Evolutionary conservation across 2,888 invertebrate species (phyloP).

Genomic region (Trissolcus brochymenae): DNA sequence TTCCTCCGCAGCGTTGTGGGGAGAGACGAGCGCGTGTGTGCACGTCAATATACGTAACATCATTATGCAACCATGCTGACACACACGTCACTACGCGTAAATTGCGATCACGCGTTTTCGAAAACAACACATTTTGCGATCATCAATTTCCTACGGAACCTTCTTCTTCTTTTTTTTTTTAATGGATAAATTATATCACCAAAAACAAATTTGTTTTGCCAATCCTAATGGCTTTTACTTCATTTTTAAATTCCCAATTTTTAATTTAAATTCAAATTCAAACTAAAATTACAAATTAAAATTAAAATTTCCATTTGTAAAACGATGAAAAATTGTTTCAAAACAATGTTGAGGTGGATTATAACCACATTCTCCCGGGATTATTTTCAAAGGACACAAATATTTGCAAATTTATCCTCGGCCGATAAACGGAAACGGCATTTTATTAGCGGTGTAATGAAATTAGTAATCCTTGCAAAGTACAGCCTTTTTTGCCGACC

Average conservation of each 20-base stretch:
- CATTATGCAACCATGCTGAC: conserved; percentile 50
- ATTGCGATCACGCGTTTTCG: conserved; percentile 22
- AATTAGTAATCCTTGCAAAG: conserved; percentile 14
- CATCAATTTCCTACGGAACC: background rate
- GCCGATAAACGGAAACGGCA: background rate
- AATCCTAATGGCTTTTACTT: no score
- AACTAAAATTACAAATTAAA: background rate
- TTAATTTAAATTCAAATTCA: no score
- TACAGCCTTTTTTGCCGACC: conserved; percentile 9
- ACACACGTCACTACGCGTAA: conserved; percentile 37
- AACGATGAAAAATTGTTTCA: background rate
- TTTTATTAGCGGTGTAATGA: background rate
- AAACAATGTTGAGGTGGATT: no score
- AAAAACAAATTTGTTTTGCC: no score
- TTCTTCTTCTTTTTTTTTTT: no score
- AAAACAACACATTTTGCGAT: conserved; percentile 25
- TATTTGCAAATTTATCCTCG: background rate
- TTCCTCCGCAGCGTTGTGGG: conserved; percentile 50
- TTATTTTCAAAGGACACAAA: no score
- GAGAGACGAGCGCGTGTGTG: conserved; percentile 50
- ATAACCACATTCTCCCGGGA: no score
- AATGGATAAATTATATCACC: no score
- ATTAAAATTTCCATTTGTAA: background rate
- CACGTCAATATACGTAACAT: conserved; percentile 54
- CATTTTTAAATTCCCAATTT: no score